These are phyloP conservation scores for Prolemur simus DNA, from an alignment of 2,113 vertebrate genomes.

Conservation along the genomic window DNA sequence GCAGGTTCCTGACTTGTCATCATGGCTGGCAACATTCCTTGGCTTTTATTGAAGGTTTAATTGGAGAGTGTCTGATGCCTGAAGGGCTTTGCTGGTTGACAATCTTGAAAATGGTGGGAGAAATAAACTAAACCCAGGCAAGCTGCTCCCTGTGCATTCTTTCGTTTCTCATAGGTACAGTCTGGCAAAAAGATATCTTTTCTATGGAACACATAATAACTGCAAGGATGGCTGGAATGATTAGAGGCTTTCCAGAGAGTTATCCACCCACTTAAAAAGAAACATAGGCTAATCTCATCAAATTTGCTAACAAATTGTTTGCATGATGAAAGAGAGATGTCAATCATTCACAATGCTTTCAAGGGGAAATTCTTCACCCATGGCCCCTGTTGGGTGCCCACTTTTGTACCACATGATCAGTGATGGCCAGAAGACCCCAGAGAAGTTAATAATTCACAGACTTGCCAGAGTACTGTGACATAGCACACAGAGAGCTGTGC, in stretches of 20 bases:
- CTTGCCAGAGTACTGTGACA: neutral
- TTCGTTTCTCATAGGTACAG: neutral
- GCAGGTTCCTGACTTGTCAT: slow-evolving; percentile 69
- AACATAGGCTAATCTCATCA: neutral
- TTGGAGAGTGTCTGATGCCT: slow-evolving; percentile 59
- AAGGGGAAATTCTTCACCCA: neutral
- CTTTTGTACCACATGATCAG: neutral
- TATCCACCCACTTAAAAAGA: neutral
- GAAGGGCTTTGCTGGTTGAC: slow-evolving; percentile 34
- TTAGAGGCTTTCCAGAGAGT: neutral
- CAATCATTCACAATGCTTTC: neutral
- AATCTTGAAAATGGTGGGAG: neutral
- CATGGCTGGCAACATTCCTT: slow-evolving; percentile 9
- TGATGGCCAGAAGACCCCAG: neutral
- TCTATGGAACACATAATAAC: neutral
- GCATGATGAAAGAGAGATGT: neutral
- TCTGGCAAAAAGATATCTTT: neutral
- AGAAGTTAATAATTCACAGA: neutral
- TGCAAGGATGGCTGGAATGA: neutral
- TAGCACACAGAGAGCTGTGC: neutral
- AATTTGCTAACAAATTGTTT: neutral
- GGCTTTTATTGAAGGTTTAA: slow-evolving; percentile 70
- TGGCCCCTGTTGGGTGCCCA: neutral
- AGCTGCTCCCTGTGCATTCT: neutral
- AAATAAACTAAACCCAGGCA: neutral